Evolutionary conservation across 2,888 invertebrate genomes (phyloP).

Genomic region (Drosophila colorata): DNA sequence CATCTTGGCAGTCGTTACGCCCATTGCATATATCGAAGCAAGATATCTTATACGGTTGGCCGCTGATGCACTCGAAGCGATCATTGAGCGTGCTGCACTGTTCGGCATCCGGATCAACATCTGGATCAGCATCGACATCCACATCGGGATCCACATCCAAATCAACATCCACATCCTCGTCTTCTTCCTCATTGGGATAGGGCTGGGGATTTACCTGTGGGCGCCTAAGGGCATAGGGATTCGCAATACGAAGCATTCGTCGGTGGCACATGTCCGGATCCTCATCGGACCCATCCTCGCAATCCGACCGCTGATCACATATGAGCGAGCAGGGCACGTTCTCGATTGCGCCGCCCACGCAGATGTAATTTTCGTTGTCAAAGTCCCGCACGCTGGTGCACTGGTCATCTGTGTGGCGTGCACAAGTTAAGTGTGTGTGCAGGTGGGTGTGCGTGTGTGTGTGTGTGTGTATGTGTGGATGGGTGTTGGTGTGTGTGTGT

Average conservation of each 20-base stretch:
- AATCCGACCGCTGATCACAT: slow-evolving; percentile 87
- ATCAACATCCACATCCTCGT: neutral
- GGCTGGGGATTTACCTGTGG: neutral
- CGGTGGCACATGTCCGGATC: slow-evolving; percentile 53
- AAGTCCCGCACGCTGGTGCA: slow-evolving; percentile 13
- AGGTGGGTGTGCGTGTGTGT: slow-evolving; percentile 4
- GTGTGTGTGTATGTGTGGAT: slow-evolving; percentile 4
- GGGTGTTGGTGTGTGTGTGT: slow-evolving; percentile 2
- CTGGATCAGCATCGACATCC: neutral
- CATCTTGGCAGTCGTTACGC: slow-evolving; percentile 2
- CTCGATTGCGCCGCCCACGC: neutral
- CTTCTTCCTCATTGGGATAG: neutral
- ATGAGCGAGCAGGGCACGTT: slow-evolving; percentile 3
- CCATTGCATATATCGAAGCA: slow-evolving; percentile 24
- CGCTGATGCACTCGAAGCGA: slow-evolving; percentile 9
- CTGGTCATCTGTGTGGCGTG: slow-evolving; percentile 10
- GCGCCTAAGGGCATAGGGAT: slow-evolving; percentile 2
- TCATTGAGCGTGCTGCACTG: neutral
- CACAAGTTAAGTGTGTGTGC: slow-evolving; percentile 10
- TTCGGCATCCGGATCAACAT: slow-evolving; percentile 1
- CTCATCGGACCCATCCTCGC: slow-evolving; percentile 89
- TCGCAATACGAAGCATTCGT: neutral
- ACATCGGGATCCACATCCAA: neutral
- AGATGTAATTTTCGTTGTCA: slow-evolving; percentile 9
- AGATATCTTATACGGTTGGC: neutral